These are phyloP conservation scores for Cydia strobilella DNA, from an alignment of 1,140 invertebrate species.

Conservation along the genomic window DNA sequence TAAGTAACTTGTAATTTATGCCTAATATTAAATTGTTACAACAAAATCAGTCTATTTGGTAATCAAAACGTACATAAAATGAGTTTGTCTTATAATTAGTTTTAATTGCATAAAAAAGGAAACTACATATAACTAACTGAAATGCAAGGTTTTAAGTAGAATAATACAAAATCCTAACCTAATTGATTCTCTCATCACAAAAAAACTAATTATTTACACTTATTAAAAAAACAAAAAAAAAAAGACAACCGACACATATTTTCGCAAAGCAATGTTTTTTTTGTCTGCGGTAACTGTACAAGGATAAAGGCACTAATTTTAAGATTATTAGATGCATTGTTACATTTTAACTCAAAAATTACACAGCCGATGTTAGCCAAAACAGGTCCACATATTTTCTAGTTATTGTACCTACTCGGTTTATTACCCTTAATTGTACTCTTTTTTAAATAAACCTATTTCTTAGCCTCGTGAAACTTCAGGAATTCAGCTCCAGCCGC, in stretches of 20 bases:
- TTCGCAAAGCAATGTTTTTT: background rate
- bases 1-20: background rate
- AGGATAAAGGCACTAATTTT: too few species aligned
- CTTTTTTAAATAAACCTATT: background rate
- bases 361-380: too few species aligned
- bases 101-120: background rate
- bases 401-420: too few species aligned
- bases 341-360: too few species aligned
- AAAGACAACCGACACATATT: background rate
- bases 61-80: background rate
- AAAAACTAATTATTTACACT: background rate
- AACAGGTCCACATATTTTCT: too few species aligned
- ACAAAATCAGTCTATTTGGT: background rate
- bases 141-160: background rate
- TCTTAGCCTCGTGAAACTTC: constrained; percentile 44
- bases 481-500: constrained; percentile 51
- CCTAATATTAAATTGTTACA: background rate
- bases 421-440: background rate
- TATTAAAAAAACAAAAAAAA: background rate
- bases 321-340: too few species aligned
- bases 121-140: background rate
- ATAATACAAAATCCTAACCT: background rate
- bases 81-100: too few species aligned
- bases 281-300: too few species aligned
- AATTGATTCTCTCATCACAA: background rate